Conservation (phyloP, 30 jellyfish, hydroid and myxozoan species). For the Cassiopea andromeda region DNA sequence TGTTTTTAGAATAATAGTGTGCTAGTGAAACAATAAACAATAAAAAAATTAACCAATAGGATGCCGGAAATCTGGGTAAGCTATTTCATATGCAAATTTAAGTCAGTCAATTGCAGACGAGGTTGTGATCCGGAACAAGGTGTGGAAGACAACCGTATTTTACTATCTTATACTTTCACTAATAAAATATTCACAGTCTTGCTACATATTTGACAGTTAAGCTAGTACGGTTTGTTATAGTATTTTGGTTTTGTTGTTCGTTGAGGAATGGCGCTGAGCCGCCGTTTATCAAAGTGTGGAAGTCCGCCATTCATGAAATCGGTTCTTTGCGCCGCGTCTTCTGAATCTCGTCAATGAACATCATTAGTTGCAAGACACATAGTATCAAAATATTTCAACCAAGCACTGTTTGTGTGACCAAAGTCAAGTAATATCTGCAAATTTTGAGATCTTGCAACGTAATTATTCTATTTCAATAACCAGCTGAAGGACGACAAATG, state of each 20-base stretch:
- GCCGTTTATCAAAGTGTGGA: background rate
- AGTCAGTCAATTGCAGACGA: conserved; percentile 46
- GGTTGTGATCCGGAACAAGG: conserved; percentile 60
- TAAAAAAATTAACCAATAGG: conserved; percentile 18
- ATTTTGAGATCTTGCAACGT: background rate
- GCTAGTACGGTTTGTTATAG: background rate
- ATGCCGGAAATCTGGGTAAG: background rate
- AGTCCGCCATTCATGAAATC: background rate
- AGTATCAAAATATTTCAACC: background rate
- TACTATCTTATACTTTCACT: background rate
- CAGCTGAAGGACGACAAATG: background rate
- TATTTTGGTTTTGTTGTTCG: background rate
- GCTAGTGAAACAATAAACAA: conserved; percentile 1
- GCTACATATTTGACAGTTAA: background rate
- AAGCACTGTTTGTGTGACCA: background rate
- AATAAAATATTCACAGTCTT: background rate
- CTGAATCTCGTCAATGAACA: background rate
- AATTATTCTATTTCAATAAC: background rate
- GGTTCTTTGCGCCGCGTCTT: background rate
- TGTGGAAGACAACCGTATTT: background rate
- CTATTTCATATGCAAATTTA: conserved; percentile 40
- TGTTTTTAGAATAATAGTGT: background rate
- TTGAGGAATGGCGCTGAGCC: background rate
- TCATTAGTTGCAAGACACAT: background rate
- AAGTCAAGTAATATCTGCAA: background rate